A percentile compares a stretch with the other conserved stretches of the same genome.
Evolutionary conservation across 2,888 invertebrate species (phyloP).

Genomic region (Shargacucullia verbasci): DNA sequence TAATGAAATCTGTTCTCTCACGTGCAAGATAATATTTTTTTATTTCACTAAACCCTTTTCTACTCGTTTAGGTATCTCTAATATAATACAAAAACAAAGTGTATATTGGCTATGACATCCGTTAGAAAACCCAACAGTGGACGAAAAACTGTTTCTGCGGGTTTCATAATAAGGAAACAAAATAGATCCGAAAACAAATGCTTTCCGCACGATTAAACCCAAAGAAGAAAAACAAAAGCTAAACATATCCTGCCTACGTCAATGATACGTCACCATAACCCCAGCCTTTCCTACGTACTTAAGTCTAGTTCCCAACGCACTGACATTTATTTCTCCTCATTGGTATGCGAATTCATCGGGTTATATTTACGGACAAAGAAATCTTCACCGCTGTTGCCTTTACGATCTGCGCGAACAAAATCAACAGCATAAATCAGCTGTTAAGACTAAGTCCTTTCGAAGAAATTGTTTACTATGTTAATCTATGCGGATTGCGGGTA

Average conservation of each 20-base stretch:
- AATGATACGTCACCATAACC: background rate
- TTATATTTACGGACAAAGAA: conserved; percentile 35
- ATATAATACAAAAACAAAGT: too few species aligned
- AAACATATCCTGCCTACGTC: too few species aligned
- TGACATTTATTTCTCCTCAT: conserved; percentile 21
- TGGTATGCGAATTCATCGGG: conserved; percentile 21
- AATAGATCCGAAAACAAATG: conserved; percentile 5
- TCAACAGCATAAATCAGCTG: conserved; percentile 11
- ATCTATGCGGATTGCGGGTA: background rate
- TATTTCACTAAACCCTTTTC: too few species aligned
- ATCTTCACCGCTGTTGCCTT: conserved; percentile 2
- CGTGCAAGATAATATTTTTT: too few species aligned
- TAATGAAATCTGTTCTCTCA: too few species aligned
- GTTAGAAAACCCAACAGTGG: conserved; percentile 1
- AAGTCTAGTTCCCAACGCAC: conserved; percentile 1
- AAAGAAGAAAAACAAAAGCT: too few species aligned
- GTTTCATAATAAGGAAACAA: background rate
- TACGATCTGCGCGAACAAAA: conserved; percentile 6
- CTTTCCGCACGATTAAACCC: background rate
- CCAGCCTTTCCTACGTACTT: background rate
- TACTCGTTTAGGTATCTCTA: too few species aligned
- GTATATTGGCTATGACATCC: too few species aligned
- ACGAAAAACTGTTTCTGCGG: background rate
- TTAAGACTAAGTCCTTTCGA: conserved; percentile 6
- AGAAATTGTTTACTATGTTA: conserved; percentile 11